These are phyloP conservation scores for Virgularia gustaviana DNA, from an alignment of 92 coral and sea anemone genomes.

Conservation along the genomic window DNA sequence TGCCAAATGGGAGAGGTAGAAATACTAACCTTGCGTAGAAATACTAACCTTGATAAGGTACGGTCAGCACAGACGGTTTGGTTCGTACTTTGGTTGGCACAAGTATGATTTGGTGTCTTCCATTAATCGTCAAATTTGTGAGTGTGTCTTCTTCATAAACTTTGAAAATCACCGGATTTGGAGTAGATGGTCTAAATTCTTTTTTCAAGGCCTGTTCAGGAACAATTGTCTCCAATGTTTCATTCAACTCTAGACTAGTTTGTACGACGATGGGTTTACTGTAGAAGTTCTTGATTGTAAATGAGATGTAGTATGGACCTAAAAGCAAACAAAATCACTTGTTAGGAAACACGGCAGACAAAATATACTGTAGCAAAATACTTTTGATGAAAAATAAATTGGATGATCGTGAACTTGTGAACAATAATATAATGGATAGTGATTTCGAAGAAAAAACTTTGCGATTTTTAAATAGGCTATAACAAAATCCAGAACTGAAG, in stretches of 20 bases:
- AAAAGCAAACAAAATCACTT: no score
- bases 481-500: no score
- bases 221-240: background rate
- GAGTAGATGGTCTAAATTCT: background rate
- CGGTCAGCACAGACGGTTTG: background rate
- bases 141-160: background rate
- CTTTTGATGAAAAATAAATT: no score
- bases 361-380: no score
- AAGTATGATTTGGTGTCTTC: background rate
- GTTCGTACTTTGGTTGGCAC: background rate
- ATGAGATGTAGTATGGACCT: slow-evolving; percentile 3
- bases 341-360: no score
- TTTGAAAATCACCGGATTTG: background rate
- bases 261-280: background rate
- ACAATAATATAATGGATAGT: no score
- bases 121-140: background rate
- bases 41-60: slow-evolving; percentile 5
- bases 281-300: background rate
- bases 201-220: background rate
- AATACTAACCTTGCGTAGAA: no score
- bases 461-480: no score
- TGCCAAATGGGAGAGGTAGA: no score
- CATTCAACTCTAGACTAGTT: background rate
- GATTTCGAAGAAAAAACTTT: no score
- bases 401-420: no score